Evolutionary conservation across 2,888 invertebrate genomes (phyloP).

Genomic region (Dicycla oo): DNA sequence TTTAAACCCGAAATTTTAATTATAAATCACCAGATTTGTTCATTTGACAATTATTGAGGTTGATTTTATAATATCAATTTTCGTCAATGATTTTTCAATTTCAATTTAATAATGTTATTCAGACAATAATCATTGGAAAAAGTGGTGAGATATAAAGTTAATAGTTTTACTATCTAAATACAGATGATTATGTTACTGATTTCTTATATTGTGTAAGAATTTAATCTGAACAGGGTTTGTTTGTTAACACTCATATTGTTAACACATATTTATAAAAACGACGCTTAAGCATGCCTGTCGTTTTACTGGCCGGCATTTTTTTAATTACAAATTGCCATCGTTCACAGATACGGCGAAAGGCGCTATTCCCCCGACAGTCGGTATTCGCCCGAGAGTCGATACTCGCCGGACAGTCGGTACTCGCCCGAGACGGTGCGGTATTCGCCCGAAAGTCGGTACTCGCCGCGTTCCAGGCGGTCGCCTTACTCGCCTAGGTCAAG

Average conservation of each 20-base stretch:
- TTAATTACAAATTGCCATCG: background rate
- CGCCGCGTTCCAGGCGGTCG: slow-evolving; percentile 75
- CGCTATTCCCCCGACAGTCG: slow-evolving; percentile 89
- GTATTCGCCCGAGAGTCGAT: slow-evolving; percentile 85
- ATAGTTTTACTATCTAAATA: background rate
- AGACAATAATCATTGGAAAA: background rate
- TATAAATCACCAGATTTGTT: background rate
- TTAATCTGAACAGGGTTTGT: background rate
- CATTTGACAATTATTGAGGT: no score
- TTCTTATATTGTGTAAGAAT: background rate
- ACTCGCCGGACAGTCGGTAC: slow-evolving; percentile 89
- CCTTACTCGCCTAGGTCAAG: slow-evolving; percentile 77
- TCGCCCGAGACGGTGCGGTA: slow-evolving; percentile 85
- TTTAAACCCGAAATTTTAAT: background rate
- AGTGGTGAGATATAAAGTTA: background rate
- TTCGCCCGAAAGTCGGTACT: slow-evolving; percentile 85
- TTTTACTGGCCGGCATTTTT: background rate
- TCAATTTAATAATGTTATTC: background rate
- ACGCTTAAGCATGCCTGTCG: background rate
- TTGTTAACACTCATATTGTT: no score
- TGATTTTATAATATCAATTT: background rate
- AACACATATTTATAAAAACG: background rate
- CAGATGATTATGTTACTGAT: background rate
- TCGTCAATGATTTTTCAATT: background rate
- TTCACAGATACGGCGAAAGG: slow-evolving; percentile 77